Evolutionary conservation across 1,140 invertebrate species (phyloP).

Genomic region (Bacillus rossius): DNA sequence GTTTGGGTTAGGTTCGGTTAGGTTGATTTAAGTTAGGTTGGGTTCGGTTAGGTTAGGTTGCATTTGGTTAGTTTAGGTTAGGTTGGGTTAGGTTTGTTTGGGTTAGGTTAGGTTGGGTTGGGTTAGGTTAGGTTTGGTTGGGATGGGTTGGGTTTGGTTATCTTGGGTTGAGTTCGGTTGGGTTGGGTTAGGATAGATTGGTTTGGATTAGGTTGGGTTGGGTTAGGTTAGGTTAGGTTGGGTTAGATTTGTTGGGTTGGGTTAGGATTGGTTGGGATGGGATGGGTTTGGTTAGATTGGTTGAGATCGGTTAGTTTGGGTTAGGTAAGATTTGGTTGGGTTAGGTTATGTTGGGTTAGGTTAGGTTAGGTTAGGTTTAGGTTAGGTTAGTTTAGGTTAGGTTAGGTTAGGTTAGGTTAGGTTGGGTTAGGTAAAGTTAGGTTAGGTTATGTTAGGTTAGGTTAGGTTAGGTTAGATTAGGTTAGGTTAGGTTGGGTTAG

Average conservation of each 20-base stretch:
- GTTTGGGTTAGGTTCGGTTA: constrained; percentile 27
- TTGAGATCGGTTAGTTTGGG: not conserved
- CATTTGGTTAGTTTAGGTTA: constrained; percentile 28
- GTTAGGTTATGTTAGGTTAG: not conserved
- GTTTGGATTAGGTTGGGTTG: constrained; percentile 17
- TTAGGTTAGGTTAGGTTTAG: not conserved
- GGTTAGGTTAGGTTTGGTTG: constrained; percentile 28
- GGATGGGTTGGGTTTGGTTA: constrained; percentile 19
- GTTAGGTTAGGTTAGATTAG: not conserved
- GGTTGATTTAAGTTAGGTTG: constrained; percentile 26
- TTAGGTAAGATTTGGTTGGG: not conserved
- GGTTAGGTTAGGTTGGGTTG: constrained; percentile 28
- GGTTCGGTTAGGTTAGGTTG: constrained; percentile 28
- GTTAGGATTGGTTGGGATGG: too few relatives aligned
- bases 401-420: not conserved
- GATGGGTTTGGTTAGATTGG: too few relatives aligned
- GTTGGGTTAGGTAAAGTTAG: not conserved
- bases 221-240: constrained; percentile 6
- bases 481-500: constrained; percentile 7
- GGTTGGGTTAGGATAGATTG: constrained; percentile 18
- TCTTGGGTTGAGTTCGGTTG: constrained; percentile 15
- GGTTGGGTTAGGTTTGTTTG: constrained; percentile 22
- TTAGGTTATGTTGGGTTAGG: not conserved
- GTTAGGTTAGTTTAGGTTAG: not conserved
- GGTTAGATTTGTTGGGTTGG: constrained; percentile 3